Evolutionary conservation across 92 coral and sea anemone species (phyloP).

Genomic region (Montipora capitata): DNA sequence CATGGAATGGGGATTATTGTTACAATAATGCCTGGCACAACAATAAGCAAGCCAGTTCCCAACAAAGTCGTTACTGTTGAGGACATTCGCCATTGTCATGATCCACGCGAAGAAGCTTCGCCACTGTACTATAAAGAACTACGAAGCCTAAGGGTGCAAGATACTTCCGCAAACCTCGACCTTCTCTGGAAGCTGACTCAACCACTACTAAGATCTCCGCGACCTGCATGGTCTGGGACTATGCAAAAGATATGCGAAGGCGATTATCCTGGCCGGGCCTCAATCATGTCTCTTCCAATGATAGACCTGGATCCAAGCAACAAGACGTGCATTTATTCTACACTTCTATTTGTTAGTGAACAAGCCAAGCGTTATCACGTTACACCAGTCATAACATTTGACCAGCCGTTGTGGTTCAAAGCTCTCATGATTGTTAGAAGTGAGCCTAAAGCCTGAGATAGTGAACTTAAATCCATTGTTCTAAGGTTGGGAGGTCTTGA

Average conservation of each 20-base stretch:
- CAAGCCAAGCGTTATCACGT: conserved; percentile 48
- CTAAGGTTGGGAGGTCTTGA: conserved; percentile 67
- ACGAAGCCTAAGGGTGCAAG: conserved; percentile 20
- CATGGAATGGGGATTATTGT: conserved; percentile 80
- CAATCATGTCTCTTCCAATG: conserved; percentile 68
- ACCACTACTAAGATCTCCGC: conserved; percentile 44
- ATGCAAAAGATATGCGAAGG: conserved; percentile 67
- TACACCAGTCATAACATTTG: conserved; percentile 9
- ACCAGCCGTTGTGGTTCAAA: conserved; percentile 70
- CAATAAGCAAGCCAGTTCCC: conserved; percentile 23
- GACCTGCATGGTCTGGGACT: conserved; percentile 62
- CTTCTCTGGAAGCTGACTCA: conserved; percentile 37
- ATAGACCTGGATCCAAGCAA: conserved; percentile 70
- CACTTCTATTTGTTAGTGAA: conserved; percentile 43
- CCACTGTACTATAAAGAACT: conserved; percentile 19
- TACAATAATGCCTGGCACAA: conserved; percentile 47
- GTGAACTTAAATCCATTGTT: conserved; percentile 42
- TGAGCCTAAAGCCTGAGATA: conserved; percentile 44
- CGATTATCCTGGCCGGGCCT: conserved; percentile 53
- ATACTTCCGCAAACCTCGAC: conserved; percentile 40
- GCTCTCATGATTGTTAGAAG: conserved; percentile 36
- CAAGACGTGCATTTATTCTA: conserved; percentile 65
- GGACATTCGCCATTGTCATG: conserved; percentile 46
- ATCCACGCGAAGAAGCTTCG: conserved; percentile 21
- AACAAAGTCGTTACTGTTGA: conserved; percentile 36